Evolutionary conservation across 2,113 vertebrate genomes (phyloP).

Genomic region (Gulo gulo): DNA sequence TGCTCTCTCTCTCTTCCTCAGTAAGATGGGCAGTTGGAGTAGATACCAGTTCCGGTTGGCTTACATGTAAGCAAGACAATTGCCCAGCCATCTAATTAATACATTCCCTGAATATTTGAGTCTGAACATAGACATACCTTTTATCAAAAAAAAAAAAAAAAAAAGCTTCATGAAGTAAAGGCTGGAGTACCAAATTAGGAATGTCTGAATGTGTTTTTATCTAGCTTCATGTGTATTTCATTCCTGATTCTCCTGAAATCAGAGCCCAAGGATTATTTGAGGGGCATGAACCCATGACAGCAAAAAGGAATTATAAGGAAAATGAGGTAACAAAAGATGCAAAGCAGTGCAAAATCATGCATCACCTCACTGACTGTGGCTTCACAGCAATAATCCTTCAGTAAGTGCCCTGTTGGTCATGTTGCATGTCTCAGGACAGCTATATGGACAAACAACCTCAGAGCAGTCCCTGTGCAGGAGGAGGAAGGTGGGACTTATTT

Average conservation of each 20-base stretch:
- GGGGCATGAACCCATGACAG: neutral
- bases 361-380: neutral
- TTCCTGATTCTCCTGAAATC: neutral
- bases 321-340: neutral
- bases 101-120: neutral
- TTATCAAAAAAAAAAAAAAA: neutral
- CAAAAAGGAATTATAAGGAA: neutral
- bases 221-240: neutral
- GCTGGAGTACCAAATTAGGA: neutral
- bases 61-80: neutral
- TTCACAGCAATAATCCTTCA: neutral
- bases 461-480: neutral
- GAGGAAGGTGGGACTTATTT: neutral
- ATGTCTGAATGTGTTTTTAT: neutral
- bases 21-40: neutral
- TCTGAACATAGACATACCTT: neutral
- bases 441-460: neutral
- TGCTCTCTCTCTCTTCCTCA: neutral
- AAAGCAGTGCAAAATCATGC: neutral
- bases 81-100: neutral
- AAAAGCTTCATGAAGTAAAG: neutral
- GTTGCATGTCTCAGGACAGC: neutral
- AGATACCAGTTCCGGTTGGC: neutral
- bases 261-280: neutral
- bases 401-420: neutral